Percentiles rank a stretch among this genome's conserved stretches.
Conservation (phyloP, 2,113 vertebrate species). For the Myxocyprinus asiaticus region DNA sequence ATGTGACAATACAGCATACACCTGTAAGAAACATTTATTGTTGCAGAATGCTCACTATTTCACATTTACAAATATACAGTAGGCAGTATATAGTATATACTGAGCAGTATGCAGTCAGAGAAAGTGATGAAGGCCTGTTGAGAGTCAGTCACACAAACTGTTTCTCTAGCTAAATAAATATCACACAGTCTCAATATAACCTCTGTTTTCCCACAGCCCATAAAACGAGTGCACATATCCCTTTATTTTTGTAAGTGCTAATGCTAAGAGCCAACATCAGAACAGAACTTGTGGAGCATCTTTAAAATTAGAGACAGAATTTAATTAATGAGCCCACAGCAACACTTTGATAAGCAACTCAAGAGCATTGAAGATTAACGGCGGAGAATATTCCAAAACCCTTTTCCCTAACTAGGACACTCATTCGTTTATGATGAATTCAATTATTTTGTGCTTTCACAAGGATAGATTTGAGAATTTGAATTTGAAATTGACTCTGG, state of each 20-base stretch:
- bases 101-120: too few relatives aligned
- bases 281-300: not conserved
- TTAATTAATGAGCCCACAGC: slow-evolving; percentile 37
- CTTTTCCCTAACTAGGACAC: not conserved
- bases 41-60: too few relatives aligned
- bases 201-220: not conserved
- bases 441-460: not conserved
- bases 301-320: slow-evolving; percentile 32
- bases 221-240: slow-evolving; percentile 18
- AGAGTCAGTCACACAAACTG: slow-evolving; percentile 9
- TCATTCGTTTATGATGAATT: not conserved
- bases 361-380: slow-evolving; percentile 7
- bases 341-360: slow-evolving; percentile 20
- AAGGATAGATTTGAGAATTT: not conserved
- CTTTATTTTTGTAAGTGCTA: slow-evolving; percentile 50
- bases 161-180: slow-evolving; percentile 55
- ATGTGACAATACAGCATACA: too few relatives aligned
- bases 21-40: too few relatives aligned
- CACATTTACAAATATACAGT: too few relatives aligned
- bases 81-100: too few relatives aligned
- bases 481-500: too few relatives aligned
- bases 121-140: not conserved
- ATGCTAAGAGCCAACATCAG: slow-evolving; percentile 31
- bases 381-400: not conserved
- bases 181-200: slow-evolving; percentile 62